phyloP scores from a whole-genome alignment of 2,888 invertebrate genomes.

The Acronicta aceris region DNA sequence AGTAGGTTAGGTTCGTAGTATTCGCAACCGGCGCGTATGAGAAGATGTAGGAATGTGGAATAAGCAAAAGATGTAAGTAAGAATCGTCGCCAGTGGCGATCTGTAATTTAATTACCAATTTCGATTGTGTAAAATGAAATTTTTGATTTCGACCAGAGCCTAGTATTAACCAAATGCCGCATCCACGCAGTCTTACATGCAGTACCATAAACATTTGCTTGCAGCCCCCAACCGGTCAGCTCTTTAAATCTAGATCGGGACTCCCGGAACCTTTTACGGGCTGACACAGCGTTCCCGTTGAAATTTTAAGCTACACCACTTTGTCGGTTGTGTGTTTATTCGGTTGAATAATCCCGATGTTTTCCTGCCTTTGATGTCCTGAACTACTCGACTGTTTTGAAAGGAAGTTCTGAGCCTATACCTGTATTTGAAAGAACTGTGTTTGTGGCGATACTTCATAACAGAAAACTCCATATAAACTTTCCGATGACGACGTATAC shows the following conservation, averaged over 20 bases:
- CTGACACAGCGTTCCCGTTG: slow-evolving; percentile 58
- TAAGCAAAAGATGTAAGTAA: too few relatives aligned
- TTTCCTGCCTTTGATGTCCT: slow-evolving; percentile 45
- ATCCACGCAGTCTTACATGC: slow-evolving; percentile 17
- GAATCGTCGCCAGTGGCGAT: too few relatives aligned
- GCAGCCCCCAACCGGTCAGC: slow-evolving; percentile 58
- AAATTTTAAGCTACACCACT: slow-evolving; percentile 55
- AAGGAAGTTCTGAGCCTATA: slow-evolving; percentile 14
- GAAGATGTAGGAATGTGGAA: too few relatives aligned
- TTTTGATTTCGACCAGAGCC: too few relatives aligned
- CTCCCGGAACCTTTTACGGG: slow-evolving; percentile 60
- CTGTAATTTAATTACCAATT: too few relatives aligned
- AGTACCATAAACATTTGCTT: slow-evolving; percentile 59
- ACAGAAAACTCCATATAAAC: too few relatives aligned
- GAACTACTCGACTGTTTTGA: slow-evolving; percentile 5
- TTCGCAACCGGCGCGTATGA: too few relatives aligned
- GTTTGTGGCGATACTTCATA: too few relatives aligned
- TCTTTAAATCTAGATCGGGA: slow-evolving; percentile 64
- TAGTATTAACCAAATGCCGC: slow-evolving; percentile 21
- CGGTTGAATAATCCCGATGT: slow-evolving; percentile 53
- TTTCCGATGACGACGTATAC: too few relatives aligned
- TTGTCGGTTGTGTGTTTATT: slow-evolving; percentile 49
- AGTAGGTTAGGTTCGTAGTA: too few relatives aligned
- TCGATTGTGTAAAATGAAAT: too few relatives aligned
- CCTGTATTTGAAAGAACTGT: background rate